Evolutionary conservation across 2,797 vertebrate species (phyloP), one percentile per base, ranked within the genome.

Genomic region (Nannoperca obscura): DNA sequence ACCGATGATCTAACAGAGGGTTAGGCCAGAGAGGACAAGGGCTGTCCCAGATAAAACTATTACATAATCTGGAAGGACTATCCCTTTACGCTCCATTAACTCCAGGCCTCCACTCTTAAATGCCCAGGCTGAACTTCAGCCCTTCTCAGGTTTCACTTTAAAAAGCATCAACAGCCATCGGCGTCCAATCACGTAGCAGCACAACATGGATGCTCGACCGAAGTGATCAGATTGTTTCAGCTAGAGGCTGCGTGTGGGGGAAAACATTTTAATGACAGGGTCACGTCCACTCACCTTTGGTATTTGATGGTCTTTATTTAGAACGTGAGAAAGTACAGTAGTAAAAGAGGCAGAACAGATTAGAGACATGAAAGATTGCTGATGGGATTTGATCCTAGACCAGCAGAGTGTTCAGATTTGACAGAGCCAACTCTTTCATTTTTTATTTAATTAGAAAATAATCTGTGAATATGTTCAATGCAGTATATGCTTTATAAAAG

Each of bases 21-120:
- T 68, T 63, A 32, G 65, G 40, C 74, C 42, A 22, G 77, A 71
- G 78, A 50, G 63, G 53, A 61, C 3, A 14, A 66, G 60, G 67
- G 52, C 66, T 67, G 84, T 63, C 84, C 82, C 83, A 83, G 82
- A 92, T 84, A 86, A 82, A 73, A 67, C 71, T 58, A 85, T 91
- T 87, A 85, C 89, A 91, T 89, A 87, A 92, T 80, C 49, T 70
- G 72, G 14, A 27, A 76, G 72, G 71, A 79, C 82, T 76, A 90
- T 92, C 90, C 69, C 74, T 91, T 91, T 88, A 88, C 83, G 78
- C 67, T 27, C 61, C 78, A 87, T 86, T 89, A 92, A 87, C 88
- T 71, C 54, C 24, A 75, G 83, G 70, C 47, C 76, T 78, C 67
- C 36, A 30, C 84, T 80, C 65, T 86, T 47, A 81, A 85, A 86